Conservation (phyloP, 2,888 invertebrate species). For the Hipparchia semele region DNA sequence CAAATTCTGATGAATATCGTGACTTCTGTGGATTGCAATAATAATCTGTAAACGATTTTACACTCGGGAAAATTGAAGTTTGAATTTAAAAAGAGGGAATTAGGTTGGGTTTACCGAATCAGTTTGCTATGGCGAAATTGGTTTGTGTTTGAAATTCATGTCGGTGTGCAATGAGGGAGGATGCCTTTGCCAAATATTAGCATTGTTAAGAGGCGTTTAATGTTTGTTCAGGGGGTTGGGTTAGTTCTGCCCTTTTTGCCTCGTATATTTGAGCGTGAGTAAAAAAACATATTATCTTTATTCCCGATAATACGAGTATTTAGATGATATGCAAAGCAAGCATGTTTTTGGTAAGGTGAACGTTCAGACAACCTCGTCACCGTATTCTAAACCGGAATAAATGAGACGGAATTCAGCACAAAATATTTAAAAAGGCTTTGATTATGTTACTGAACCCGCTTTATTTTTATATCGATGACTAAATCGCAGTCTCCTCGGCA, state of each 20-base stretch:
- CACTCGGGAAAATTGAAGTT: not conserved
- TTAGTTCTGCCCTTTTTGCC: not conserved
- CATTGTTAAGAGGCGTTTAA: not conserved
- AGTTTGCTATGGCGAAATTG: not conserved
- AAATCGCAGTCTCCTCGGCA: not conserved
- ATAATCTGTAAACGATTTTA: not conserved
- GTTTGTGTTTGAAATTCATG: not conserved
- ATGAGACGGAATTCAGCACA: conserved; percentile 5
- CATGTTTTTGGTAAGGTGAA: conserved; percentile 18
- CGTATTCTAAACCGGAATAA: conserved; percentile 21
- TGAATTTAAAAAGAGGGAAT: not conserved
- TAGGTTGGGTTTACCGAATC: not conserved
- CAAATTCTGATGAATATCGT: not conserved
- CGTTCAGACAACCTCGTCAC: conserved; percentile 5
- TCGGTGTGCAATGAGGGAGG: not conserved
- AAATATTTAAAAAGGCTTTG: conserved; percentile 3
- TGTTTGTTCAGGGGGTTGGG: not conserved
- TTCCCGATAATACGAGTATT: too few species aligned
- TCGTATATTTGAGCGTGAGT: not conserved
- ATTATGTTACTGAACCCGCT: not conserved
- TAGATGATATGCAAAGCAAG: not conserved
- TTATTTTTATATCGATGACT: not conserved
- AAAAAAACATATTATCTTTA: not conserved
- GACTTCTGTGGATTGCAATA: not conserved
- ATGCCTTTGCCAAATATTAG: conserved; percentile 8